Conservation (phyloP, 2,113 vertebrate species). For the Pterocles gutturalis region DNA sequence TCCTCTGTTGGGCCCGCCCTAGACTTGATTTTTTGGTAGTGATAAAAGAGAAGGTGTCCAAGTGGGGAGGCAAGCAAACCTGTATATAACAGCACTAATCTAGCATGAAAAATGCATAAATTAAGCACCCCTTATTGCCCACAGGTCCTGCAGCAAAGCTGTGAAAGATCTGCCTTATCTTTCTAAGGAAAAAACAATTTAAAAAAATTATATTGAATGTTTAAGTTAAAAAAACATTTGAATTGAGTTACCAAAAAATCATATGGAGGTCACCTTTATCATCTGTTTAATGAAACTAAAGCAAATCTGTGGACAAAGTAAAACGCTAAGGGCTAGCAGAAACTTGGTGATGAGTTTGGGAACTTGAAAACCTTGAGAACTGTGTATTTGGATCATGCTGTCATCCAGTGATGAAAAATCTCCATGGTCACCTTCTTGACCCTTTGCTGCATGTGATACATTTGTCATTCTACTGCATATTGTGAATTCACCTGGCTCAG, state of each 20-base stretch:
- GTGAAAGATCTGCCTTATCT: neutral
- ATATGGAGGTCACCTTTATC: neutral
- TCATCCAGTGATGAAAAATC: neutral
- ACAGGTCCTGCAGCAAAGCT: neutral
- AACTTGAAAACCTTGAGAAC: neutral
- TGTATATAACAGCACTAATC: neutral
- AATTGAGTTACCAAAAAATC: neutral
- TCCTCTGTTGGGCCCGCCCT: neutral
- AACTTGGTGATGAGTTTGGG: neutral
- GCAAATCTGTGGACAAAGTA: neutral
- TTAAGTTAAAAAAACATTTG: neutral
- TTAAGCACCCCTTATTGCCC: conserved; percentile 28
- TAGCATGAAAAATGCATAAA: neutral
- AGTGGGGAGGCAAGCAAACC: neutral
- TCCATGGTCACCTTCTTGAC: neutral
- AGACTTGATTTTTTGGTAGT: neutral
- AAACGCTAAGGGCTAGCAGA: neutral
- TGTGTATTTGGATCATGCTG: neutral
- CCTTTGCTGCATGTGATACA: neutral
- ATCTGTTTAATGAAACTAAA: neutral
- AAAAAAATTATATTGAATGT: neutral
- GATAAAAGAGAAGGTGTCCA: neutral
- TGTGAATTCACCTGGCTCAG: conserved; percentile 32
- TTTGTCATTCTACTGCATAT: neutral
- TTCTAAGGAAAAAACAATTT: neutral